Evolutionary conservation across 64 coral and sea anemone species (phyloP), one percentile per base, ranked within the genome.

Genomic region (Montipora efflorescens): DNA sequence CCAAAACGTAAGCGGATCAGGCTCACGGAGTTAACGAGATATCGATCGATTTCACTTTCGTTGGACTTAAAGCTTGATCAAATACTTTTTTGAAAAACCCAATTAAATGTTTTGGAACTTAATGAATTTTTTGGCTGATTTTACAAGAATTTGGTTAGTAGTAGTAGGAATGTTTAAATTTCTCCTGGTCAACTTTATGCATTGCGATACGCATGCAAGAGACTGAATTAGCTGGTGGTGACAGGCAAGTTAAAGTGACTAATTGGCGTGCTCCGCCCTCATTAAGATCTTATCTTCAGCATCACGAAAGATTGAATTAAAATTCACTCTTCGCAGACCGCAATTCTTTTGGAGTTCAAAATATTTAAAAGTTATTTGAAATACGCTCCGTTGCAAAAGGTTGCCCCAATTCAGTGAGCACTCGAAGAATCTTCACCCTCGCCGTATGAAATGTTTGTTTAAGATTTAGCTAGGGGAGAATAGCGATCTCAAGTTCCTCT

Each of bases 181-280:
- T 61, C 23, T 69, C 66, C 18, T 43, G 8, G 16, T 71, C 81
- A 20, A 64, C 25, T 19, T 64, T 10, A 19, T 84, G 6, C 69
- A 62, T 36, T 68, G 45, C 47, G 82, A 73, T 49, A 50, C 62
- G n/a, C 7, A 70, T 19, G 7, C 48, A 50, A 48, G 8, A 47
- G 15, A 19, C 44, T 8, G 46, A 46, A 50, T 36, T 36, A 36
- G 64, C 16, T 47, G 71, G 82, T 86, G 82, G 62, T 86, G 82
- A 86, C 82, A 86, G 82, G 59, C 82, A 71, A 49, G 82, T 86
- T 86, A 86, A 72, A 71, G 82, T 86, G 82, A 86, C 82, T 86
- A 86, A 86, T 86, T 86, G 82, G 82, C 47, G 66, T 19, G 82
- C 82, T 64, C 82, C 82, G 82, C 82, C 82, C 82, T 86, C 82